These are phyloP conservation scores for Rhynchophorus ferrugineus DNA, from an alignment of 1,140 invertebrate genomes.

Conservation along the genomic window DNA sequence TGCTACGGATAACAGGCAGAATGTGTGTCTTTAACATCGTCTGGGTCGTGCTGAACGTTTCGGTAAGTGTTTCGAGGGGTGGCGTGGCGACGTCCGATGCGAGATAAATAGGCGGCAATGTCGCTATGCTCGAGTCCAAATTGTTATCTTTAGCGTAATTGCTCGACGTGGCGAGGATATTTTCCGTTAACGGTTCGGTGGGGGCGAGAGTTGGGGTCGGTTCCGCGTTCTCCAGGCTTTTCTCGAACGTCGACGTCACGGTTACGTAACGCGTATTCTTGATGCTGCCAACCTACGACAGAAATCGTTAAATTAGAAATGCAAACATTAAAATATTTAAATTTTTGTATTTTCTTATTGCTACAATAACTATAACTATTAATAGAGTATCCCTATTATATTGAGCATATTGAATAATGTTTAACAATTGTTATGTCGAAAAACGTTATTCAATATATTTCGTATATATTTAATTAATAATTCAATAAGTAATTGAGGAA, in stretches of 20 bases:
- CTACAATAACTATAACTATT: too few relatives aligned
- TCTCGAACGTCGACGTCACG: conserved; percentile 73
- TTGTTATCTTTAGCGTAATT: conserved; percentile 65
- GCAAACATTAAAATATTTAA: too few relatives aligned
- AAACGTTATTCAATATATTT: too few relatives aligned
- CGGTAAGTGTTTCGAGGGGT: conserved; percentile 77
- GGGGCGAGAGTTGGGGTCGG: conserved; percentile 46
- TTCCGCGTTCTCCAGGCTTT: conserved; percentile 56
- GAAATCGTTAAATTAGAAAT: conserved; percentile 12
- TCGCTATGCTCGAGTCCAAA: conserved; percentile 69
- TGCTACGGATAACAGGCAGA: conserved; percentile 66
- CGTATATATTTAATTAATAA: too few relatives aligned
- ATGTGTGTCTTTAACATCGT: conserved; percentile 80
- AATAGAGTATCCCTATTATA: too few relatives aligned
- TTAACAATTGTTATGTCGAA: too few relatives aligned
- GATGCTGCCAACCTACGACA: conserved; percentile 69
- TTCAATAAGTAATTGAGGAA: too few relatives aligned
- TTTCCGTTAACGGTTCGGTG: conserved; percentile 74
- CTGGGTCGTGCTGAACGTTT: conserved; percentile 84
- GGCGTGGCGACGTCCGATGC: conserved; percentile 68
- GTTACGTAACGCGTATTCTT: conserved; percentile 82
- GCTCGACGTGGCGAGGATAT: conserved; percentile 71
- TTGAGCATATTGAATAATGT: too few relatives aligned
- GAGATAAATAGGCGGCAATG: conserved; percentile 69
- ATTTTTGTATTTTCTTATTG: too few relatives aligned